Base-by-base conservation (phyloP, 2,888 invertebrate species). In the Cerceris ruficornis region DNA sequence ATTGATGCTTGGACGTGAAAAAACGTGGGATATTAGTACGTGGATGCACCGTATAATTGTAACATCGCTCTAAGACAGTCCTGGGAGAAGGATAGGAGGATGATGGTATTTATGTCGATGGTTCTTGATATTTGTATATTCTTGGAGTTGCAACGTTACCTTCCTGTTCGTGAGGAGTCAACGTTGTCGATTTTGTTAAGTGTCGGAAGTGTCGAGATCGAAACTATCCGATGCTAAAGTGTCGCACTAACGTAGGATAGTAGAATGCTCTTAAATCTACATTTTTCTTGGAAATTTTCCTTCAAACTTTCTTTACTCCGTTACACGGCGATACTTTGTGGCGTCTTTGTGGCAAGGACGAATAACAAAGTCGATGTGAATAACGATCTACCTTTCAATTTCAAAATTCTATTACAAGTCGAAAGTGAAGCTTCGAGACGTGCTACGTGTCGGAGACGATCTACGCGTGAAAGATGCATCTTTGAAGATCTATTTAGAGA, bases 361-460 rank as follows among this genome's bases (percentile, higher is more conserved):
- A 13, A 61, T 42, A 14, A 42, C n/a, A n/a, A 46, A 11, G 43
- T n/a, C 7, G 17, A 9, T 14, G n/a, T 9, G 15, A 7, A 6
- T 15, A 62, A 80, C 66, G 64, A 62, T 69, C 54, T 49, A 59
- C 49, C 46, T 8, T 46, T 46, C 28, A 28, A 46, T 46, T 11
- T 46, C 11, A 11, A 46, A 43, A 43, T 9, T 43, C 9, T 43
- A 43, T 43, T 43, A n/a, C n/a, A n/a, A n/a, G n/a, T n/a, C n/a
- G 28, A 28, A 28, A 28, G 28, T 28, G 4, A 28, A 28, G 4
- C 2, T 11, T 46, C 46, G 46, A 46, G 61, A 76, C 81, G 81
- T 82, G 81, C 81, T 67, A 77, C 43, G 41, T 67, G 58, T 46
- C 43, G 67, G 14, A 65, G 66, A 52, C 57, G 73, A 43, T 52